Evolutionary conservation across 2,113 vertebrate genomes (phyloP), one percentile per base, ranked within the genome.

Genomic region (Microcebus griseorufus): DNA sequence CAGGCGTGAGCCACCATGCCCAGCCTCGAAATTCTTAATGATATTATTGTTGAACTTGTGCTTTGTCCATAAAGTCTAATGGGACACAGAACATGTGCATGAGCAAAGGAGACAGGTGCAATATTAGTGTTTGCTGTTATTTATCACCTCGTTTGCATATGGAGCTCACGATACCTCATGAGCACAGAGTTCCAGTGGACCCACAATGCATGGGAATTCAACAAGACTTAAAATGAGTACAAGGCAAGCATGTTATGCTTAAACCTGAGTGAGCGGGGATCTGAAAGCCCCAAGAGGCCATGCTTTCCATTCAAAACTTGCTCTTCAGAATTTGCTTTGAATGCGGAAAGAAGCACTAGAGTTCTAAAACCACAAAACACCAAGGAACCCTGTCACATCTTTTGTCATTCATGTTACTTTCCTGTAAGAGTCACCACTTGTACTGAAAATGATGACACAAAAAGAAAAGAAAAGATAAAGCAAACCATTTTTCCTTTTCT

Each of bases 41-140:
- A 60, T 92, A 12, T 78, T 79, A 34, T 62, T 37, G 93, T 27
- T 32, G 76, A 88, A 88, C 20, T 69, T 88, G 70, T 67, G 14
- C 62, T 88, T 93, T 65, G 29, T 60, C 18, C 12, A 53, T 18
- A 18, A 81, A 72, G 37, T 58, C 93, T 65, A 37, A 29, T 22
- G 27, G 60, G 29, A 39, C 80, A 42, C 1, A 8, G 65, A 94
- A 16, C 20, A 53, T 6, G n/a, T 17, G 23, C 9, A 2, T 34
- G n/a, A 86, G 45, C 32, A 27, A n/a, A 73, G 32, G 32, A 48
- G 70, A 37, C 14, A 6, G 6, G 2, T 22, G 1, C 7, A 6
- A 27, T 60, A 20, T 34, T n/a, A 0, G 2, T 2, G 1, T 20
- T 53, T 9, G 3, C 9, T 34, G 13, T 14, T 18, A 60, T 51